Conservation (phyloP, 1,140 invertebrate genomes). For the honey bee (Apis mellifera) region Amel_HAv3.1 CM009936.2:4895501-4896000, state of each 20-base stretch:
- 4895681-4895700: too few relatives aligned
- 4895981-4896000: constrained; percentile 94
- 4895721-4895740: too few relatives aligned
- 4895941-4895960: constrained; percentile 95
- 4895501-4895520: too few relatives aligned
- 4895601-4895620: too few relatives aligned
- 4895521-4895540: too few relatives aligned
- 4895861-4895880: constrained; percentile 96
- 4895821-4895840: constrained; percentile 93
- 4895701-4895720: too few relatives aligned
- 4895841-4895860: constrained; percentile 95
- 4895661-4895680: neutral
- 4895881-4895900: constrained; percentile 95
- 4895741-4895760: neutral
- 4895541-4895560: too few relatives aligned
- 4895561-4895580: too few relatives aligned
- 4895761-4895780: neutral
- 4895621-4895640: too few relatives aligned
- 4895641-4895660: too few relatives aligned
- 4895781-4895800: constrained; percentile 89
- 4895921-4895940: constrained; percentile 97
- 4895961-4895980: constrained; percentile 97
- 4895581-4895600: too few relatives aligned
- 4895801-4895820: constrained; percentile 94
- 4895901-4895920: constrained; percentile 92